Conservation (phyloP, 2,113 vertebrate species). For the Taurulus bubalis region DNA sequence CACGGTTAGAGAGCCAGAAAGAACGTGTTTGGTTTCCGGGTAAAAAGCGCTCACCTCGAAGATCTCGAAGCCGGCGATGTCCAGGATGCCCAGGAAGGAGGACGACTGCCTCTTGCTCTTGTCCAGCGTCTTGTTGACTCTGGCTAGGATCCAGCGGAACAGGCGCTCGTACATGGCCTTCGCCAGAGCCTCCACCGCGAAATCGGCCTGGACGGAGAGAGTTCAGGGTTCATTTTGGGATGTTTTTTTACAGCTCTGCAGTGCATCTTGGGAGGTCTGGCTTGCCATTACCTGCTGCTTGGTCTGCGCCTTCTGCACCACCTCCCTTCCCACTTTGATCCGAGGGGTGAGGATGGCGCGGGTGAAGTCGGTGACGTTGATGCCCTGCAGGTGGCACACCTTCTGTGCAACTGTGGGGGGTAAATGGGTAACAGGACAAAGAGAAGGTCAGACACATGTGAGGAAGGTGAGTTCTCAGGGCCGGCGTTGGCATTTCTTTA, state of each 20-base stretch:
- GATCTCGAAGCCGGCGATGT: conserved; percentile 98
- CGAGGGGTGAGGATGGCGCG: conserved; percentile 92
- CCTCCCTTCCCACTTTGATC: conserved; percentile 95
- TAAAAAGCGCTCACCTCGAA: conserved; percentile 86
- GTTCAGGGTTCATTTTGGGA: background rate
- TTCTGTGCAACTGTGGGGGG: conserved; percentile 91
- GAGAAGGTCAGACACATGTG: background rate
- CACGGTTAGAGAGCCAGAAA: background rate
- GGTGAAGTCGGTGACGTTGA: conserved; percentile 95
- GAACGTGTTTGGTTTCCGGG: background rate
- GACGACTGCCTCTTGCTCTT: conserved; percentile 95
- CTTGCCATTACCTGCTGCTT: conserved; percentile 90
- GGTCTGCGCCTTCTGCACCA: conserved; percentile 98
- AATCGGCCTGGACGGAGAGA: conserved; percentile 87
- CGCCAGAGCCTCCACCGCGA: conserved; percentile 93
- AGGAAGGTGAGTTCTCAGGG: background rate
- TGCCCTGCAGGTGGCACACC: conserved; percentile 94
- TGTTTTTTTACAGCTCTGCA: background rate
- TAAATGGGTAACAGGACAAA: background rate
- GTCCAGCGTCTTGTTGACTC: conserved; percentile 95
- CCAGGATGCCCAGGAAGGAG: conserved; percentile 96
- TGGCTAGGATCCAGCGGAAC: conserved; percentile 92
- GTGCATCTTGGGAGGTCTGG: background rate
- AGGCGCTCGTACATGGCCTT: conserved; percentile 95
- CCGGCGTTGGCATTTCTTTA: conserved; percentile 53